These are phyloP conservation scores for Pygoscelis antarcticus DNA, from an alignment of 2,113 vertebrate genomes.

Conservation along the genomic window DNA sequence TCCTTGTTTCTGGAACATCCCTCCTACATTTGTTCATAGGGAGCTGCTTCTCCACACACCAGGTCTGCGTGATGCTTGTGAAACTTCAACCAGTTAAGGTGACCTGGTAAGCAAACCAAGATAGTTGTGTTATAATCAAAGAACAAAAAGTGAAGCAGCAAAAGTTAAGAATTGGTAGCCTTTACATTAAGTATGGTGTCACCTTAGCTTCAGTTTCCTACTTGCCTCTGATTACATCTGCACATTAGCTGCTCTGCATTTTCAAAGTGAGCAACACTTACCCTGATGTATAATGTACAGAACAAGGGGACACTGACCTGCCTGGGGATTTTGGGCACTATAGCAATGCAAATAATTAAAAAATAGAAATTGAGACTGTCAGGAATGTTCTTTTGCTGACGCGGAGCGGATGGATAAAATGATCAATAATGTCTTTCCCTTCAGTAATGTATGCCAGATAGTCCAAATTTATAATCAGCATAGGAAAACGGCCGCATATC, in stretches of 20 bases:
- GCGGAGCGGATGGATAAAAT: slow-evolving; percentile 1
- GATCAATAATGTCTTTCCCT: slow-evolving; percentile 26
- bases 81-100: not conserved
- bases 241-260: not conserved
- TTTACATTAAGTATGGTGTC: not conserved
- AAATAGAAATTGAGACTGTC: not conserved
- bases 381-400: slow-evolving; percentile 10
- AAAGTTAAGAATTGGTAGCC: not conserved
- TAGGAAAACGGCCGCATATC: slow-evolving; percentile 34
- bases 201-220: not conserved
- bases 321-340: not conserved
- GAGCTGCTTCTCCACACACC: not conserved
- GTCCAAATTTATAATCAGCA: slow-evolving; percentile 38
- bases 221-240: not conserved
- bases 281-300: not conserved
- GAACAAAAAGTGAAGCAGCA: not conserved
- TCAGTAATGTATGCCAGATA: slow-evolving; percentile 32
- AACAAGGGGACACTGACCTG: not conserved
- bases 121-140: not conserved
- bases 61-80: not conserved
- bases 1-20: not conserved
- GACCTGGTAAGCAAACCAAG: not conserved
- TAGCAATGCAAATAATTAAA: slow-evolving; percentile 15
- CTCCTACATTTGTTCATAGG: not conserved
- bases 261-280: not conserved